Evolutionary conservation across 2,888 invertebrate genomes (phyloP), one percentile per base, ranked within the genome.

Genomic region (Myopa testacea): DNA sequence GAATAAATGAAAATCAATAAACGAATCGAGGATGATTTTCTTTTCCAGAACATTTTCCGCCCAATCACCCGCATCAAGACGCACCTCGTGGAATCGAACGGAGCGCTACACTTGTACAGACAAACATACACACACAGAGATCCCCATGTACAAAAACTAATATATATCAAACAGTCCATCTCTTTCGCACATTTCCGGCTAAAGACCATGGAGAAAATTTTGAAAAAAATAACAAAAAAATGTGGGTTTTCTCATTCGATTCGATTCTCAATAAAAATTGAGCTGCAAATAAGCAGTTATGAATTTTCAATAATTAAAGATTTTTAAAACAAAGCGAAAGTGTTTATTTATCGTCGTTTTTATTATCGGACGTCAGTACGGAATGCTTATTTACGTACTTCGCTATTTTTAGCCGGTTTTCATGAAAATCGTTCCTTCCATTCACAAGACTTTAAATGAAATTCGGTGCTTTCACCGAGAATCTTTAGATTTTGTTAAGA

Each of bases 161-260:
- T n/a, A n/a, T n/a, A 8, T 10, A 45, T 45, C 45, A 16, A 14
- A 12, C 26, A 45, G n/a, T 26, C 69, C 34, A 14, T 75, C 69
- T 75, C 75, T 75, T 50, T 75, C 69, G 34, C 75, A 69, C 75
- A 60, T 45, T 75, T 75, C 75, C 75, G 75, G 75, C 68, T 37
- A 75, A 16, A 58, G 69, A 58, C 60, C 45, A 45, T 72, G 63
- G 34, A 26, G 34, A 62, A 19, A n/a, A n/a, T n/a, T n/a, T n/a
- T n/a, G n/a, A n/a, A n/a, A n/a, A n/a, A n/a, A n/a, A n/a, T n/a
- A n/a, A n/a, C n/a, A 26, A 26, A 26, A 62, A 26, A 45, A 8
- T 45, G 7, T 45, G 45, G 45, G 6, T 45, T 45, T 45, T 45
- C 45, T 8, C 10, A 45, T 10, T 45, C 45, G 10, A 10, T 45